phyloP scores from a whole-genome alignment of 2,113 vertebrate genomes.

The Sturnira hondurensis region DNA sequence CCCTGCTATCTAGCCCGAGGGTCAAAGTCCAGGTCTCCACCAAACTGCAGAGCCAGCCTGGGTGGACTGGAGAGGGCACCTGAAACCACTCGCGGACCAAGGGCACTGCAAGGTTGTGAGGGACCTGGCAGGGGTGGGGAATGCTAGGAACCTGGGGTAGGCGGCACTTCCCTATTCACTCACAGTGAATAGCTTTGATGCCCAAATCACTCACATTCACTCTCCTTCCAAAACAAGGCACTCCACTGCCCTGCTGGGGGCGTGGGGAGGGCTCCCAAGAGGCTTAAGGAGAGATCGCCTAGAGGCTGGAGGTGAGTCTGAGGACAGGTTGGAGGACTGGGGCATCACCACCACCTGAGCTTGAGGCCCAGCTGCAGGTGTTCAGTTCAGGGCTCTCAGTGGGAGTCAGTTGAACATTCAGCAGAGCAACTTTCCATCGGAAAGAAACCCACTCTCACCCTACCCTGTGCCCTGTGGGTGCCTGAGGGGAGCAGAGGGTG shows the following conservation, averaged over 20 bases:
- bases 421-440: background rate
- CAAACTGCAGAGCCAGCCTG: background rate
- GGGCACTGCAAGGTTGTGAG: background rate
- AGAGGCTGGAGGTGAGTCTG: background rate
- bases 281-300: background rate
- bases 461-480: background rate
- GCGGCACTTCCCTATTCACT: background rate
- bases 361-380: background rate
- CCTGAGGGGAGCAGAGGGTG: background rate
- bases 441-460: background rate
- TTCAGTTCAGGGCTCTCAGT: background rate
- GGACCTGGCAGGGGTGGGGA: background rate
- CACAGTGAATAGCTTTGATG: too few species aligned
- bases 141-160: background rate
- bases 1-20: background rate
- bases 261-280: background rate
- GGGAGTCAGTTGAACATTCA: background rate
- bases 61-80: background rate
- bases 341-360: background rate
- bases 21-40: slow-evolving; percentile 41
- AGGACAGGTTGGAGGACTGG: background rate
- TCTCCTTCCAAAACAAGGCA: background rate
- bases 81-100: background rate
- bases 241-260: background rate
- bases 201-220: background rate